Conservation (phyloP, 2,888 invertebrate species). For the Auanema freiburgensis region DNA sequence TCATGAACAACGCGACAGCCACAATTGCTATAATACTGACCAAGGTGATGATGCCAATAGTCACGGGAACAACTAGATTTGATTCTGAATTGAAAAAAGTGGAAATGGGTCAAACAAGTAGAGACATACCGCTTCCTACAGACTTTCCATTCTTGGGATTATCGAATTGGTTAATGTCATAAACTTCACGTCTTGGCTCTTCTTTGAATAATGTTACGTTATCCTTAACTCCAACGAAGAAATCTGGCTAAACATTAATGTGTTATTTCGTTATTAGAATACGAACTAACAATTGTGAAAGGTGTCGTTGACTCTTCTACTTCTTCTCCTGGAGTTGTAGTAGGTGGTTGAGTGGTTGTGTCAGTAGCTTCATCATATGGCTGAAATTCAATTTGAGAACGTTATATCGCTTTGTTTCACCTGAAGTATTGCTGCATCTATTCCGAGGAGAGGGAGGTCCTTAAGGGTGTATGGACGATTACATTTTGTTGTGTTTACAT, state of each 20-base stretch:
- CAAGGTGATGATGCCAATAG: conserved; percentile 35
- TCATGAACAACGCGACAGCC: conserved; percentile 41
- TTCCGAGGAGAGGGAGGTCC: conserved; percentile 26
- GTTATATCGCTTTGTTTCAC: conserved; percentile 10
- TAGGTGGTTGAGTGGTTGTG: conserved; percentile 49
- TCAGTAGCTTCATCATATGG: conserved; percentile 48
- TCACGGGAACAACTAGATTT: conserved; percentile 26
- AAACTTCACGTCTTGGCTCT: conserved; percentile 37
- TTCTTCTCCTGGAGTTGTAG: conserved; percentile 28
- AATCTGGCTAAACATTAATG: conserved; percentile 45
- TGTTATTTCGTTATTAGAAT: too few relatives aligned
- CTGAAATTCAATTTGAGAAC: conserved; percentile 6
- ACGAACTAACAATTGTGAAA: conserved; percentile 39
- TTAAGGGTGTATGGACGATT: conserved; percentile 54
- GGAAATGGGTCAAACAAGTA: background rate
- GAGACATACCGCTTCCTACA: background rate
- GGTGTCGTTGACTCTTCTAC: conserved; percentile 40
- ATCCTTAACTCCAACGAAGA: conserved; percentile 40
- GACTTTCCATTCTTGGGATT: conserved; percentile 35
- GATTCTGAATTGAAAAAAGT: conserved; percentile 9
- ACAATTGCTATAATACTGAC: conserved; percentile 38
- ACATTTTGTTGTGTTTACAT: conserved; percentile 61
- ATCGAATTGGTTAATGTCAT: conserved; percentile 38
- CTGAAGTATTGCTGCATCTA: conserved; percentile 25
- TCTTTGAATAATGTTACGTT: conserved; percentile 47